phyloP scores from a whole-genome alignment of 2,113 vertebrate species.

The Eptesicus fuscus region DNA sequence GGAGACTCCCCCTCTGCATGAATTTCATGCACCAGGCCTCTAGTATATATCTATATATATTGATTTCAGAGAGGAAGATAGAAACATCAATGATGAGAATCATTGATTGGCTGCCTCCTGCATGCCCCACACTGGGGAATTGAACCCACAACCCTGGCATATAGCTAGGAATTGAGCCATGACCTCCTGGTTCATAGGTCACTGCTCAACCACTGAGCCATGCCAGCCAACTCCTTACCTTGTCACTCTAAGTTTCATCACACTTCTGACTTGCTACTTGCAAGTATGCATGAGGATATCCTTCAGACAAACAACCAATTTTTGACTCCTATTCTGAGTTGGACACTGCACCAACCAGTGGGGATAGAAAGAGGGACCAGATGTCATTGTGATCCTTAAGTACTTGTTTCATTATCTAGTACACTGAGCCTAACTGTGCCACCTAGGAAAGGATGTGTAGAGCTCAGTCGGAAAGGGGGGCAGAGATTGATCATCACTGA shows the following conservation, averaged over 20 bases:
- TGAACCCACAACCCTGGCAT: too few species aligned
- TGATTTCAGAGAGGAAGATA: too few species aligned
- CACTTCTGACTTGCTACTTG: neutral
- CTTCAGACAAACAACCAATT: neutral
- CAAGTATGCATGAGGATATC: neutral
- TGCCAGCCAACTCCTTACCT: neutral
- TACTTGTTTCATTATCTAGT: neutral
- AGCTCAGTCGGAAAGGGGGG: neutral
- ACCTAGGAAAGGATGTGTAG: neutral
- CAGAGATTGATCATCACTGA: neutral
- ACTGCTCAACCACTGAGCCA: too few species aligned
- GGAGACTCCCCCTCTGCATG: too few species aligned
- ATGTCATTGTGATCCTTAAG: neutral
- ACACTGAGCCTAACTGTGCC: neutral
- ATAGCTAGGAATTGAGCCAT: too few species aligned
- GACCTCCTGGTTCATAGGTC: too few species aligned
- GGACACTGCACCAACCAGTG: neutral
- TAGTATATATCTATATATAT: too few species aligned
- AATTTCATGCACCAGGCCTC: too few species aligned
- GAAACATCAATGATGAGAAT: too few species aligned
- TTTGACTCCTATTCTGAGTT: neutral
- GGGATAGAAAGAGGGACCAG: neutral
- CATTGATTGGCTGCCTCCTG: too few species aligned
- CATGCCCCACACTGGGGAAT: too few species aligned
- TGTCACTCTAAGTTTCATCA: neutral